Percentiles rank a stretch among this genome's conserved stretches.
These are phyloP conservation scores for Pan paniscus DNA, from an alignment of 2,113 vertebrate species.

Conservation along the genomic window DNA sequence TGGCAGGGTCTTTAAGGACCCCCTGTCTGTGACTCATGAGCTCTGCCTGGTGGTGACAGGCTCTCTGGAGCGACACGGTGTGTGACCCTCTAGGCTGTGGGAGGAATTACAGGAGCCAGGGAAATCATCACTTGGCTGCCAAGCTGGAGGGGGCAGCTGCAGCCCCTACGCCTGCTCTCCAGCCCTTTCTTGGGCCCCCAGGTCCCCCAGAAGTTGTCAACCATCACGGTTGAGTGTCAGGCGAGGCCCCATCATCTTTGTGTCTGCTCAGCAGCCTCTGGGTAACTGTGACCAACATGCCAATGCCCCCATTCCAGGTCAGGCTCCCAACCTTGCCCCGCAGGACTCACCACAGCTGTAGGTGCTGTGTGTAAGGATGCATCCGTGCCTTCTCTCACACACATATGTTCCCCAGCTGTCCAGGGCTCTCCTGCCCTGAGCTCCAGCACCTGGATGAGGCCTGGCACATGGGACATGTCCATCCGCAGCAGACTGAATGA, in stretches of 20 bases:
- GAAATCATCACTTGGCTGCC: rapidly evolving
- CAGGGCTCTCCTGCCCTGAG: background rate
- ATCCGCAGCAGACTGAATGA: background rate
- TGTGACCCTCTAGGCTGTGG: too few relatives aligned
- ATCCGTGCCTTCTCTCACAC: rapidly evolving
- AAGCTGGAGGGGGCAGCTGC: background rate
- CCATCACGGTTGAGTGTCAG: rapidly evolving
- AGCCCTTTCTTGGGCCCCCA: background rate
- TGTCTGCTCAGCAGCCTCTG: background rate
- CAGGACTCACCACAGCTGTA: rapidly evolving
- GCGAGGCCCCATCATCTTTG: rapidly evolving
- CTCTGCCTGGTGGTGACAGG: too few relatives aligned
- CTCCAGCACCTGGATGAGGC: background rate
- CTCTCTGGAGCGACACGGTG: rapidly evolving
- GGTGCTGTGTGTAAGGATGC: background rate
- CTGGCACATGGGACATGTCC: background rate
- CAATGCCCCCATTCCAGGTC: rapidly evolving
- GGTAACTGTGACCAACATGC: rapidly evolving
- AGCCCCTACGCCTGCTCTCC: rapidly evolving
- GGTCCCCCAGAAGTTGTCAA: rapidly evolving
- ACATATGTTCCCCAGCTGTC: rapidly evolving
- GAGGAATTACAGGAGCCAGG: too few relatives aligned
- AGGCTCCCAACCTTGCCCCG: rapidly evolving
- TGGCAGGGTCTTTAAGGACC: background rate
- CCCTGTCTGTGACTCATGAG: background rate